Evolutionary conservation across 1,140 invertebrate species (phyloP), one percentile per base, ranked within the genome.

Genomic region (Drosophila nigrodunni): DNA sequence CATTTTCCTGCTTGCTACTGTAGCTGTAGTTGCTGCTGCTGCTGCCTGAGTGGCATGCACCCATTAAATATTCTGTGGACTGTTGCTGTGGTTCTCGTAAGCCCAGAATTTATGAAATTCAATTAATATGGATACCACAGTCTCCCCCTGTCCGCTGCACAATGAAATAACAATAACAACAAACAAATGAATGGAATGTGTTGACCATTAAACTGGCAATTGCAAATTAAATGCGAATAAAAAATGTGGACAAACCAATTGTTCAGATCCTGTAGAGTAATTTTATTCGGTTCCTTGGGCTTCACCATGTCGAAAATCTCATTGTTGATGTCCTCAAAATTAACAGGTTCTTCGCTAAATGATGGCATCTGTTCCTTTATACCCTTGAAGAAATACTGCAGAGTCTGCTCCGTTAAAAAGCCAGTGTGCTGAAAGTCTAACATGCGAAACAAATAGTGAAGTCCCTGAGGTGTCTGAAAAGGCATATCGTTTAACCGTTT

Each of bases 271-370:
- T 96, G 94, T 1, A 98, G 93, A 0, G 97, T 98, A 75, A 99
- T 98, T 92, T 95, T 95, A 4, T 95, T 93, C 0, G 97, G 96
- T 93, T 98, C 95, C 60, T 94, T 94, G 1, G 98, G 98, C 82
- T 97, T 96, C 0, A 99, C 97, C 98, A 99, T 99, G 93, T 99
- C 98, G 94, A 99, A 99, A 80, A 99, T 98, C 93, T 99, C 98
- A 93, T 99, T 97, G 93, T 98, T 98, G 0, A 99, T 96, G 94
- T 99, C 97, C 77, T 98, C 96, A 93, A 99, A 99, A 74, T 95
- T 95, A 1, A 98, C 96, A 2, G 96, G 95, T 77, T 98, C 97
- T 66, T 97, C 96, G 9, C 96, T 96, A 92, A 97, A 96, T 10
- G 95, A 93, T 39, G 95, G 94, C 95, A 99, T 96, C 92, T 98